Percentiles rank a stretch among this genome's conserved stretches.
Conservation (phyloP, 2,888 invertebrate species). For the Drosophila ochracea region DNA sequence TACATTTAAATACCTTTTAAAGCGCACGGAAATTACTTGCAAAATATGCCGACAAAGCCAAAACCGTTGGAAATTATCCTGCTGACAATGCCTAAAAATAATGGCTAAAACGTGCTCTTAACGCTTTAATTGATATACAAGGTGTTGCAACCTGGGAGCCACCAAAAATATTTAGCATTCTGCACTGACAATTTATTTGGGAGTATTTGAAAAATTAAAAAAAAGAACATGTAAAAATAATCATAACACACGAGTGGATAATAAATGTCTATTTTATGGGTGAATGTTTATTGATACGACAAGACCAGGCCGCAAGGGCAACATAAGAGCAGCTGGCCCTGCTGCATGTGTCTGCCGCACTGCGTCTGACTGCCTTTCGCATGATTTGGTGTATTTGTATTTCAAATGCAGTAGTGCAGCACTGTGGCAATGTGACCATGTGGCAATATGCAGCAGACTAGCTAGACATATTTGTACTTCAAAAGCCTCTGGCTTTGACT, state of each 20-base stretch:
- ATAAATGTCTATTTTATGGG: constrained; percentile 14
- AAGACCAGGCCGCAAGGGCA: constrained; percentile 39
- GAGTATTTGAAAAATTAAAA: constrained; percentile 41
- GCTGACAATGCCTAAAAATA: constrained; percentile 52
- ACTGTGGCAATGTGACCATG: neutral
- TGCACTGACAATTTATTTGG: constrained; percentile 56
- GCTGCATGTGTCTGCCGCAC: constrained; percentile 62
- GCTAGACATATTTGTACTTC: constrained; percentile 57
- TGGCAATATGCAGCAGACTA: constrained; percentile 27
- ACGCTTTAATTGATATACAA: constrained; percentile 66
- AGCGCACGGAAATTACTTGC: constrained; percentile 60
- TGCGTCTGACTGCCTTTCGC: constrained; percentile 75
- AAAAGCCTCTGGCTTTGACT: constrained; percentile 72
- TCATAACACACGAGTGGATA: constrained; percentile 10
- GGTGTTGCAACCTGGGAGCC: constrained; percentile 30
- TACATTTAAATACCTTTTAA: constrained; percentile 61
- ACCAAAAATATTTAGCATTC: constrained; percentile 40
- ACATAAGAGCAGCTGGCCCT: constrained; percentile 35
- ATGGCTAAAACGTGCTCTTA: constrained; percentile 62
- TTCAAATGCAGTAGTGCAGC: constrained; percentile 55
- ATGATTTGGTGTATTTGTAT: constrained; percentile 70
- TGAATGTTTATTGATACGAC: constrained; percentile 15
- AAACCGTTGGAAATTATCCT: constrained; percentile 29
- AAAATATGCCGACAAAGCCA: constrained; percentile 46
- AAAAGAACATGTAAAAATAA: neutral